These are phyloP conservation scores for Neoscelio sp. DNA, from an alignment of 2,888 invertebrate genomes.

Conservation along the genomic window DNA sequence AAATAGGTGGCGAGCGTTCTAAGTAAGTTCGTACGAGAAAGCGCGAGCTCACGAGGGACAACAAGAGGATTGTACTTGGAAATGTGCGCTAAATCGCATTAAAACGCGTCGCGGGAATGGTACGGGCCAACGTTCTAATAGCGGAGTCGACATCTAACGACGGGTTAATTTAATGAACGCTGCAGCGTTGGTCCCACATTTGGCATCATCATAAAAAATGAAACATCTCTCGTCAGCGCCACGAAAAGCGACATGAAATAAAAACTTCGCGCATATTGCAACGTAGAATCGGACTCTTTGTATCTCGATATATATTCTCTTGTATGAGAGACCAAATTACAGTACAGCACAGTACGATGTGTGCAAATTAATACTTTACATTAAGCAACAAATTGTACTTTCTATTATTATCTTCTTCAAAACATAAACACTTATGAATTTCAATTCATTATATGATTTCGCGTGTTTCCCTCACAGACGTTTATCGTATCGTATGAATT, in stretches of 20 bases:
- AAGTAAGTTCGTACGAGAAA: not conserved
- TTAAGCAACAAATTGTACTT: no score
- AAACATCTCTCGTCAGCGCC: conserved; percentile 15
- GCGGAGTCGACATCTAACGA: conserved; percentile 34
- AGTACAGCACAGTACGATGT: no score
- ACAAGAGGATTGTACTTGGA: conserved; percentile 9
- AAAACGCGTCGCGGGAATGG: conserved; percentile 8
- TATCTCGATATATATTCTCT: not conserved
- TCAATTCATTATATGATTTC: no score
- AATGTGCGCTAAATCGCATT: conserved; percentile 27
- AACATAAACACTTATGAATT: no score
- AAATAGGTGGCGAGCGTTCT: conserved; percentile 12
- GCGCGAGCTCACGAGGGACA: not conserved
- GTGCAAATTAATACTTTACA: no score
- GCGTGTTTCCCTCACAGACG: no score
- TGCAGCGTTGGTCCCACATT: conserved; percentile 1
- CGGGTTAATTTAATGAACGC: conserved; percentile 35
- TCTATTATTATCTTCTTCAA: no score
- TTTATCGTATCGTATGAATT: no score
- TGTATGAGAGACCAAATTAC: no score
- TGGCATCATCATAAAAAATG: conserved; percentile 37
- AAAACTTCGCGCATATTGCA: conserved; percentile 7
- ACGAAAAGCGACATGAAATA: conserved; percentile 8
- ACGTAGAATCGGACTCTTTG: conserved; percentile 7
- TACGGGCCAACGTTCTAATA: conserved; percentile 21